Percentiles rank a stretch among this genome's conserved stretches.
Evolutionary conservation across 2,888 invertebrate genomes (phyloP).

Genomic region (Drosophila kanekoi): DNA sequence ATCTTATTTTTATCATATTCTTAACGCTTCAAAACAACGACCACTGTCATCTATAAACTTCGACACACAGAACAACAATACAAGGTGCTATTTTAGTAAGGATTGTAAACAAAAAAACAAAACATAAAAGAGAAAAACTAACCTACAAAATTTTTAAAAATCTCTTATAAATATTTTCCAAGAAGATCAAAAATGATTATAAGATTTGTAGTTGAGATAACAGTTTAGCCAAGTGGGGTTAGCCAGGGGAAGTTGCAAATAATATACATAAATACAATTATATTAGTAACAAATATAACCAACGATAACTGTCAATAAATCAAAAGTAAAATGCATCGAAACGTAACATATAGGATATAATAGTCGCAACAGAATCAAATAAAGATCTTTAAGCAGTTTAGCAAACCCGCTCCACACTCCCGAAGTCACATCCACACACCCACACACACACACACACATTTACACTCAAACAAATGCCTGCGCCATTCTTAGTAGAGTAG

Average conservation of each 20-base stretch:
- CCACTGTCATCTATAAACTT: slow-evolving; percentile 65
- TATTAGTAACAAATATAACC: slow-evolving; percentile 65
- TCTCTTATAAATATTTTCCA: slow-evolving; percentile 52
- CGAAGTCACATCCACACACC: slow-evolving; percentile 1
- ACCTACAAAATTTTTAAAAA: slow-evolving; percentile 50
- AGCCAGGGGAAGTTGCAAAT: slow-evolving; percentile 53
- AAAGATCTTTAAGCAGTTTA: slow-evolving; percentile 20
- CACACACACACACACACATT: slow-evolving; percentile 9
- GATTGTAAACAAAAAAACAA: slow-evolving; percentile 47
- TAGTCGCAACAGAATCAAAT: slow-evolving; percentile 68
- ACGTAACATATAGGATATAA: slow-evolving; percentile 66
- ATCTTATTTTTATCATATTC: slow-evolving; percentile 33
- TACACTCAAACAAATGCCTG: slow-evolving; percentile 46
- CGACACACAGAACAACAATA: slow-evolving; percentile 67
- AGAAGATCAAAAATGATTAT: slow-evolving; percentile 54
- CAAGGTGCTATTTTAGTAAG: slow-evolving; percentile 79
- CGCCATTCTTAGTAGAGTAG: slow-evolving; percentile 60
- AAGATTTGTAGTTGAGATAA: slow-evolving; percentile 39
- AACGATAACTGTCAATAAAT: slow-evolving; percentile 80
- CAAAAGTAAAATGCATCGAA: slow-evolving; percentile 80
- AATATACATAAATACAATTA: slow-evolving; percentile 28
- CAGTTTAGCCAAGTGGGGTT: slow-evolving; percentile 29
- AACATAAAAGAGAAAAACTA: slow-evolving; percentile 14
- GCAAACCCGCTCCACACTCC: slow-evolving; percentile 1
- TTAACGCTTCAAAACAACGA: slow-evolving; percentile 59